phyloP scores from a whole-genome alignment of 2,797 vertebrate genomes.

The Menidia menidia region DNA sequence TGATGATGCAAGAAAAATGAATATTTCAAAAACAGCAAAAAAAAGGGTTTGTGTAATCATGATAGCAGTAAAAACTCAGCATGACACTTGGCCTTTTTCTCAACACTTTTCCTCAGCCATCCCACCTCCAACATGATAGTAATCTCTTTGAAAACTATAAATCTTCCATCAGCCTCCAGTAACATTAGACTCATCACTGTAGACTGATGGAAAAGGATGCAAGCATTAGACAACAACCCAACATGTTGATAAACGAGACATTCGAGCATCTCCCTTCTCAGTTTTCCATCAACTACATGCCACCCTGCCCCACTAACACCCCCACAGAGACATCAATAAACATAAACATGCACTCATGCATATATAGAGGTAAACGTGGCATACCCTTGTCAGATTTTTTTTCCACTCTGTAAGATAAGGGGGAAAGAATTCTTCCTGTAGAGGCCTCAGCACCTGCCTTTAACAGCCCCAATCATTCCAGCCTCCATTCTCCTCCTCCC shows the following conservation, averaged over 20 bases:
- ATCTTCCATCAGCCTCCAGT: slow-evolving; percentile 42
- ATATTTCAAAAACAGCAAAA: slow-evolving; percentile 2
- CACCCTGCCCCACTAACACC: slow-evolving; percentile 32
- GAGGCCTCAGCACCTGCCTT: slow-evolving; percentile 79
- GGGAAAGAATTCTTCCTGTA: slow-evolving; percentile 66
- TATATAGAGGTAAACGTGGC: slow-evolving; percentile 71
- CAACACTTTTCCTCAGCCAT: slow-evolving; percentile 41
- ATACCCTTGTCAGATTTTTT: slow-evolving; percentile 76
- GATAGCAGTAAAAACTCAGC: slow-evolving; percentile 47
- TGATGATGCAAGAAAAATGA: slow-evolving; percentile 16
- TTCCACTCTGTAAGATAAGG: slow-evolving; percentile 65
- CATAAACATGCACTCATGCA: slow-evolving; percentile 71
- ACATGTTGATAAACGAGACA: slow-evolving; percentile 29
- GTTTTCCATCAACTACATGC: slow-evolving; percentile 35
- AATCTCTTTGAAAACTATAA: slow-evolving; percentile 30
- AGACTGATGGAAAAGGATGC: slow-evolving; percentile 43
- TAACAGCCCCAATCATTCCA: slow-evolving; percentile 59
- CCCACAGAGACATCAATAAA: slow-evolving; percentile 52
- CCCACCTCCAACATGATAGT: slow-evolving; percentile 29
- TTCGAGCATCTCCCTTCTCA: slow-evolving; percentile 30
- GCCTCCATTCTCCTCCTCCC: slow-evolving; percentile 60
- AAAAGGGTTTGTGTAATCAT: slow-evolving; percentile 23
- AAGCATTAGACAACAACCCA: slow-evolving; percentile 39
- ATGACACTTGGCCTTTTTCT: slow-evolving; percentile 62
- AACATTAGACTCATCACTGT: slow-evolving; percentile 28